phyloP scores from a whole-genome alignment of 2,797 vertebrate genomes.

The Helostoma temminkii region DNA sequence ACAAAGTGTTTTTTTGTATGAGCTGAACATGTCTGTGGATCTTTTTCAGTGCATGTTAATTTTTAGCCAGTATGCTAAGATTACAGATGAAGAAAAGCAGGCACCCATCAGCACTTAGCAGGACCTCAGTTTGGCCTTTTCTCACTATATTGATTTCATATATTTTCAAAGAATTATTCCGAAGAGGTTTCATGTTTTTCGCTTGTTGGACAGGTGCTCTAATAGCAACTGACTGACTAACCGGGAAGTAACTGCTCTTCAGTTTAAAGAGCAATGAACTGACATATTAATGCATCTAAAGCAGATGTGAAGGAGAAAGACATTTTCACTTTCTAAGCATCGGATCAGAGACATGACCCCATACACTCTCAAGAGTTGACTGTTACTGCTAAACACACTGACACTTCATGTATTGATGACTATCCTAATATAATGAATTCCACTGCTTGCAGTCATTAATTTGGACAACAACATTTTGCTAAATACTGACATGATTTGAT shows the following conservation, averaged over 20 bases:
- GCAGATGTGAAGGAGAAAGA: conserved; percentile 32
- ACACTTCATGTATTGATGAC: not conserved
- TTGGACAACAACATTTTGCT: not conserved
- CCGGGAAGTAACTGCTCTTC: conserved; percentile 7
- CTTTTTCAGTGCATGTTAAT: conserved; percentile 21
- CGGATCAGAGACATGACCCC: conserved; percentile 28
- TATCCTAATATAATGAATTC: not conserved
- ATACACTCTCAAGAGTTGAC: not conserved
- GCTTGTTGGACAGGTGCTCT: conserved; percentile 33
- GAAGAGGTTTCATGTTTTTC: not conserved
- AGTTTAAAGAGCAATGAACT: conserved; percentile 27
- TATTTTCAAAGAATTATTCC: conserved; percentile 30
- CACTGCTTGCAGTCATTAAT: too few relatives aligned
- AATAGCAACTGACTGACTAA: conserved; percentile 18
- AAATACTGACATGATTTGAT: too few relatives aligned
- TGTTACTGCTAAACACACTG: not conserved
- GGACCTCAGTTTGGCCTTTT: conserved; percentile 24
- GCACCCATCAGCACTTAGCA: conserved; percentile 38
- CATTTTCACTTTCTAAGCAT: conserved; percentile 24
- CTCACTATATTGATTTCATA: conserved; percentile 22
- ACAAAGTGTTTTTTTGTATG: conserved; percentile 43
- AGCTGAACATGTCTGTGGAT: conserved; percentile 18
- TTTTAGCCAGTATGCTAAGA: conserved; percentile 38
- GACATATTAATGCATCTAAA: conserved; percentile 15
- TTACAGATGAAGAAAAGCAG: conserved; percentile 66